Evolutionary conservation across 2,888 invertebrate species (phyloP), one percentile per base, ranked within the genome.

Genomic region (Athetis lepigone): DNA sequence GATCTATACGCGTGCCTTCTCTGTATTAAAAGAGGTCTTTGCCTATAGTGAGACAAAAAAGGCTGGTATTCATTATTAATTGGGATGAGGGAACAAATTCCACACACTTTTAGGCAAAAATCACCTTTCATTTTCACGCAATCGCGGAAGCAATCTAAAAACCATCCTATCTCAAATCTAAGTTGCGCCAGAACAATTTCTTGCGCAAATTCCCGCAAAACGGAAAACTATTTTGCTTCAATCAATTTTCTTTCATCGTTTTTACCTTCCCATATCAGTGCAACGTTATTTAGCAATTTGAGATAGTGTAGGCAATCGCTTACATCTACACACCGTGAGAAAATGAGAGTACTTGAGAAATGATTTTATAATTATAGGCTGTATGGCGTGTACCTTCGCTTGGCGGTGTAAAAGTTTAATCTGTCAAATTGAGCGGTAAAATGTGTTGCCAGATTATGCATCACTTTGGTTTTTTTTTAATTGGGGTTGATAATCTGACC

Each of bases 341-440:
- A 79, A 70, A 63, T 54, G 49, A 54, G 63, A 70, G 70, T 68
- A 68, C 74, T 77, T 68, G 54, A 61, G 67, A 73, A 81, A 81
- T 71, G 78, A 70, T 69, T 58, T 70, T 80, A 62, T 81, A 81
- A 81, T 81, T 82, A 75, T 37, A 69, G 76, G 79, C 70, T 72
- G 71, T 49, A 45, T 55, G n/a, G 36, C 60, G 33, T 36, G 51
- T 59, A 54, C 49, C 65, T 60, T 67, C 16, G 65, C 54, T 43
- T 55, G 49, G 58, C 55, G 52, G n/a, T 72, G 19, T 71, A 71
- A 80, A 80, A 82, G 69, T 79, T 73, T 60, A 68, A 72, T 64
- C 64, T 80, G 77, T 80, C 82, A 75, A 79, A 77, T 70, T 33
- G 27, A 57, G 59, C 58, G 70, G 54, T 42, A 59, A 70, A 54